These are phyloP conservation scores for Syngnathus typhle DNA, from an alignment of 2,113 vertebrate species.

Conservation along the genomic window DNA sequence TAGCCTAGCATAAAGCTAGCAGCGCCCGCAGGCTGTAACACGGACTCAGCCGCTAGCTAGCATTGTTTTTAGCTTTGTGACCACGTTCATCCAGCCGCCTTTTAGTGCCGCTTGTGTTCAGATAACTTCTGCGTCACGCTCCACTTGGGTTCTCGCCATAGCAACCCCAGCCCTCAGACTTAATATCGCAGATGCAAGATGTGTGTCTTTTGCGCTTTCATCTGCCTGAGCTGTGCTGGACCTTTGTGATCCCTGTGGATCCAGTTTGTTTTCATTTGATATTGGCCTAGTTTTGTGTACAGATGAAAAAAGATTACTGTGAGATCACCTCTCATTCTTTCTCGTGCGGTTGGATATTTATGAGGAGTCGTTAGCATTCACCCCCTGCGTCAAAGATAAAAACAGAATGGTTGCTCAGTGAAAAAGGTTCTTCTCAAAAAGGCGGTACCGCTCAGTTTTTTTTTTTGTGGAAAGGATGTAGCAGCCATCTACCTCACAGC, in stretches of 20 bases:
- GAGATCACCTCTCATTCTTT: constrained; percentile 1
- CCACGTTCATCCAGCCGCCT: not conserved
- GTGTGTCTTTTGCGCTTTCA: constrained; percentile 16
- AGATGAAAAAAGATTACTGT: not conserved
- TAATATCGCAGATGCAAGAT: not conserved
- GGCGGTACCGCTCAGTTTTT: constrained; percentile 7
- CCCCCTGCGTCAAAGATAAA: constrained; percentile 2
- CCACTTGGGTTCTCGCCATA: constrained; percentile 15
- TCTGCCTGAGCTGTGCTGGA: constrained; percentile 25
- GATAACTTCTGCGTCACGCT: constrained; percentile 20
- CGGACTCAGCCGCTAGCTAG: no score
- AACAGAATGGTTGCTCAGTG: constrained; percentile 17
- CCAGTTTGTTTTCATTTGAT: constrained; percentile 60
- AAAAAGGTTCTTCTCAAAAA: constrained; percentile 3
- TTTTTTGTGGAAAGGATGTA: constrained; percentile 10
- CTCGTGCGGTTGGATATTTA: not conserved
- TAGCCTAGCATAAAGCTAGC: no score
- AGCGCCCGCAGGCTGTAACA: no score
- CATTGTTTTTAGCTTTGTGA: no score
- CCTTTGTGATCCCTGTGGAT: constrained; percentile 33
- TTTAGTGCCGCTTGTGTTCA: constrained; percentile 11
- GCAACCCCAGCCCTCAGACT: constrained; percentile 14
- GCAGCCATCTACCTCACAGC: constrained; percentile 50
- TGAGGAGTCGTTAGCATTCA: not conserved
- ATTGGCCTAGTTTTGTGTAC: constrained; percentile 4